phyloP scores from a whole-genome alignment of 2,888 invertebrate species.

The Apamea epomidion region DNA sequence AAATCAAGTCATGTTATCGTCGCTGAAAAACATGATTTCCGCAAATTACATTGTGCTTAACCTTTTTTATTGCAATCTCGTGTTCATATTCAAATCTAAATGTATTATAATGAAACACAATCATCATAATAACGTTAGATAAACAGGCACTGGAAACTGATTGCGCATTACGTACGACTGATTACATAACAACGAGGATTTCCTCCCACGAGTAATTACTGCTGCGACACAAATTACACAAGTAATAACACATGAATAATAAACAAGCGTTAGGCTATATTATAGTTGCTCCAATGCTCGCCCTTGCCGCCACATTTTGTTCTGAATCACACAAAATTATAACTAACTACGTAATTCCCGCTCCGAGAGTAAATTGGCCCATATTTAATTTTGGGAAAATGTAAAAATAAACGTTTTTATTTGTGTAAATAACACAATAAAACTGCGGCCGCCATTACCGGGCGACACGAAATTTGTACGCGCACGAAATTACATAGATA shows the following conservation, averaged over 20 bases:
- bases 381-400: conserved; percentile 91
- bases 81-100: conserved; percentile 78
- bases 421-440: conserved; percentile 91
- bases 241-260: conserved; percentile 83
- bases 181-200: conserved; percentile 86
- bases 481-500: conserved; percentile 88
- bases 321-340: conserved; percentile 81
- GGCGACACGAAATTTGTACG: conserved; percentile 83
- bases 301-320: conserved; percentile 59
- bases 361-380: conserved; percentile 84
- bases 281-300: conserved; percentile 33
- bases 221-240: conserved; percentile 82
- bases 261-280: conserved; percentile 66
- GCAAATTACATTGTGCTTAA: conserved; percentile 71
- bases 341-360: conserved; percentile 84
- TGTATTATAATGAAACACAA: conserved; percentile 87
- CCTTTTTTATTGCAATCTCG: conserved; percentile 69
- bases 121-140: conserved; percentile 83
- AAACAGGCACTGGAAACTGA: conserved; percentile 80
- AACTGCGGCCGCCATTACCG: conserved; percentile 85
- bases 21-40: conserved; percentile 65
- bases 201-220: conserved; percentile 86
- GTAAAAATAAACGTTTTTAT: conserved; percentile 91
- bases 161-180: conserved; percentile 79
- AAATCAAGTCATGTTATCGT: conserved; percentile 44